Conservation (phyloP, 2,888 invertebrate species). For the Stenchaetothrips biformis region DNA sequence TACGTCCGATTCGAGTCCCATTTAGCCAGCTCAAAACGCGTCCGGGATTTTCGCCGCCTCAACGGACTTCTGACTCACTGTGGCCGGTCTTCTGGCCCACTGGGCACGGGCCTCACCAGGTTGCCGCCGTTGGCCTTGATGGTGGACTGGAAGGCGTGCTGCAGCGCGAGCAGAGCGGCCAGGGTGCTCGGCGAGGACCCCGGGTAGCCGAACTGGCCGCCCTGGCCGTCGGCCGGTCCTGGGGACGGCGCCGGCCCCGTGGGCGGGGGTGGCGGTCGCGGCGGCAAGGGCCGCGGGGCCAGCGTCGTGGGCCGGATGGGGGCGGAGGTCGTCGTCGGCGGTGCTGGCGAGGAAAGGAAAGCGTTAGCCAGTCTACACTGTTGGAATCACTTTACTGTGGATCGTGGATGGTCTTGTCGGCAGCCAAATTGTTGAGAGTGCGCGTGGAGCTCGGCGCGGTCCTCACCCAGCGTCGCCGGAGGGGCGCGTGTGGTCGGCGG, state of each 20-base stretch:
- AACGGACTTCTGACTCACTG: too few species aligned
- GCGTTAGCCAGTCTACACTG: not conserved
- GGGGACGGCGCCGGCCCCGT: not conserved
- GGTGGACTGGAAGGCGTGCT: slow-evolving; percentile 40
- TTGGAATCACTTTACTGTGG: too few species aligned
- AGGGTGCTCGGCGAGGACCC: slow-evolving; percentile 37
- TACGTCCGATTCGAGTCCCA: too few species aligned
- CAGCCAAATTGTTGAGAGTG: slow-evolving; percentile 2
- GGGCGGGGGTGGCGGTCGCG: slow-evolving; percentile 5
- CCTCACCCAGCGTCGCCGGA: slow-evolving; percentile 31
- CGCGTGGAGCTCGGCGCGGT: slow-evolving; percentile 36
- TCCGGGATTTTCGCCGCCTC: too few species aligned
- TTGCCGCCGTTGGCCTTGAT: slow-evolving; percentile 36
- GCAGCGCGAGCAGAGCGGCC: slow-evolving; percentile 40
- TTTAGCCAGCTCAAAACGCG: too few species aligned
- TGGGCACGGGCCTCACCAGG: slow-evolving; percentile 22
- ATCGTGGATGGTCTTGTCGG: too few species aligned
- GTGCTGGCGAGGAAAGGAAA: slow-evolving; percentile 28
- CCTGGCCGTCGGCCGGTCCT: not conserved
- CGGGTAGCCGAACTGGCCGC: slow-evolving; percentile 32
- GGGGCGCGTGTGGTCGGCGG: slow-evolving; percentile 40
- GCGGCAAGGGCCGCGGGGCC: slow-evolving; percentile 24
- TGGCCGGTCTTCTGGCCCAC: too few species aligned
- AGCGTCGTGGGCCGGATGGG: slow-evolving; percentile 13
- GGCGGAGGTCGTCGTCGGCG: slow-evolving; percentile 29